Evolutionary conservation across 1,140 invertebrate genomes (phyloP), one percentile per base, ranked within the genome.

Genomic region (Zaprionus lachaisei): DNA sequence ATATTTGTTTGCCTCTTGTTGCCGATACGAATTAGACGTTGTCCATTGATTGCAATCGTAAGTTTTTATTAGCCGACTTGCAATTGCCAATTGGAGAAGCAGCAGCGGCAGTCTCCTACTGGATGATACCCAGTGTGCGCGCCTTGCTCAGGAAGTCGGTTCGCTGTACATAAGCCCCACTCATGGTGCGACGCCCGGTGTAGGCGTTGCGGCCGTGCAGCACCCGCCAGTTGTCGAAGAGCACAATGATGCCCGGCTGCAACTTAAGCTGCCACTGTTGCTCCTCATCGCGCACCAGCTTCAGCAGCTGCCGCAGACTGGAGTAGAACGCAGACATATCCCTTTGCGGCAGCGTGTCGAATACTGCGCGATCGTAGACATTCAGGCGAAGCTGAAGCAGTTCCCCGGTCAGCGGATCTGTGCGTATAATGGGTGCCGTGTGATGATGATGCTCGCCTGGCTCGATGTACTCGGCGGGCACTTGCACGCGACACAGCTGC

Each of bases 141-240:
- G 95, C 95, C 74, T 93, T 94, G 81, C 95, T 95, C 22, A 94
- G 79, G 92, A 94, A 95, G 80, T 96, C 95, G 56, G 94, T 94
- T n/a, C 95, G 93, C 31, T 94, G 83, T 17, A 96, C 93, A 86
- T 96, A 96, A 37, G 94, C 94, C 3, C 95, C 95, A 49, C 93
- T 92, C 51, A 96, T 92, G 2, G 93, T 93, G 26, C 95, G 92
- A 15, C 89, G 85, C 5, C 95, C 96, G 2, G 94, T 94, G 91
- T 96, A 97, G 0, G 92, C 94, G 28, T 94, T 94, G 58, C 96
- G 93, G 0, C 96, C 96, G 84, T 97, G 96, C 3, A 97, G 90
- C 2, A 96, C 93, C 55, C 96, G 93, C 94, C 96, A 97, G 92
- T 97, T 97, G 80, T 97, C 96, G 62, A 97, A 95, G 51, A 96